These are phyloP conservation scores for Mycalesis mineus DNA, from an alignment of 2,888 invertebrate genomes.

Conservation along the genomic window DNA sequence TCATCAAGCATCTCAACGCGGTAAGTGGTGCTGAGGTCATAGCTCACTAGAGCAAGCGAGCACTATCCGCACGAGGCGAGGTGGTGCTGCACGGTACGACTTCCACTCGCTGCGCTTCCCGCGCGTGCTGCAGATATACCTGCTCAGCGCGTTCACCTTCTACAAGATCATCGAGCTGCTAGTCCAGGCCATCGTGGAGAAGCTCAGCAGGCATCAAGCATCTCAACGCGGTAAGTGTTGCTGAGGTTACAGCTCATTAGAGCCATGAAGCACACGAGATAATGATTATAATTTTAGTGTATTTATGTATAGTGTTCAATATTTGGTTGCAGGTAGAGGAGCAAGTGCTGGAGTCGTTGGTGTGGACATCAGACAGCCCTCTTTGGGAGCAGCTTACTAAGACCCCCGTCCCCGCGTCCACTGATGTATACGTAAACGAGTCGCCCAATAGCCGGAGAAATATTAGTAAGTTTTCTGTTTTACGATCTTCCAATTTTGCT, in stretches of 20 bases:
- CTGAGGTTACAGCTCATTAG: too few species aligned
- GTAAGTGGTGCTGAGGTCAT: too few species aligned
- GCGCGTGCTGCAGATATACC: conserved; percentile 90
- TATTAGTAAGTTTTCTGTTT: conserved; percentile 20
- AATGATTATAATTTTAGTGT: too few species aligned
- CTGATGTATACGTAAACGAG: conserved; percentile 59
- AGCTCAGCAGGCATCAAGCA: conserved; percentile 94
- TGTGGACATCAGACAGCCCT: conserved; percentile 92
- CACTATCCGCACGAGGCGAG: conserved; percentile 92
- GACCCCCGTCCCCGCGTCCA: conserved; percentile 55
- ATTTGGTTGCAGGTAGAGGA: conserved; percentile 87
- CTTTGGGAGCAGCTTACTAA: conserved; percentile 87
- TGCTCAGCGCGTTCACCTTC: conserved; percentile 92
- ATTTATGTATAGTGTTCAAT: too few species aligned
- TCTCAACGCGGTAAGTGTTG: conserved; percentile 88
- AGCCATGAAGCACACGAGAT: too few species aligned
- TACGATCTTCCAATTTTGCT: background rate
- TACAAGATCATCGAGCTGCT: conserved; percentile 98
- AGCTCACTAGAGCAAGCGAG: too few species aligned
- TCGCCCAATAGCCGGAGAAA: conserved; percentile 49
- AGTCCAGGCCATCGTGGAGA: conserved; percentile 90
- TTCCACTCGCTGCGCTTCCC: conserved; percentile 91
- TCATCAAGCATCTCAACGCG: conserved; percentile 95
- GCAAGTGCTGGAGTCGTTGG: conserved; percentile 92
- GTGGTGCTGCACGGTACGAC: conserved; percentile 93